Base-by-base conservation (phyloP, 2,888 invertebrate species). In the Patella pellucida region DNA sequence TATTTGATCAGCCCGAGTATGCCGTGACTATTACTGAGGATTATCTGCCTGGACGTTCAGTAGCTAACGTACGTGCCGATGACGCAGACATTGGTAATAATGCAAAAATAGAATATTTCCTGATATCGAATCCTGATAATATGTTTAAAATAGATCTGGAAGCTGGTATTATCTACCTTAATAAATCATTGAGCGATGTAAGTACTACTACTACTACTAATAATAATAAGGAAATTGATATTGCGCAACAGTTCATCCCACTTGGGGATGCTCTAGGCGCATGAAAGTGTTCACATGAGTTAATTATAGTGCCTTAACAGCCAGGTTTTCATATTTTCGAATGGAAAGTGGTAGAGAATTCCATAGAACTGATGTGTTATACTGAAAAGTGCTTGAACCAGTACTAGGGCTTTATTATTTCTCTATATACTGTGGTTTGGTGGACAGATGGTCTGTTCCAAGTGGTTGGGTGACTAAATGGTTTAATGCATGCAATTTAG, bases 21-120 rank as follows among this genome's bases (percentile, higher is more conserved):
- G 78, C 77, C 15, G 85, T 84, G 12, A 85, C 83, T 67, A 83
- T 89, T 27, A 82, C 81, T 14, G 79, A 84, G 77, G 78, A 76
- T 52, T 76, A 73, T n/a, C 78, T 12, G 75, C 79, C 78, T 77
- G 84, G 86, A 79, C 77, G 83, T 71, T 71, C 84, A 74, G 83
- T 78, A 78, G 52, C n/a, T n/a, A 71, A 50, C n/a, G 27, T 71
- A 14, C 78, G 84, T 31, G 98, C 97, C 23, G 97, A 98, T 79
- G 97, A 97, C 68, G 97, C 97, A 90, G 97, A 97, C 92, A 98
- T 98, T 54, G 98, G 98, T 89, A 96, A 96, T 91, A 99, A 99
- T 91, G 97, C 98, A n/a, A 82, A 84, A 51, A 85, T 90, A 31
- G 76, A 82, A 41, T 90, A 90, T 80, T 80, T 80, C 52, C 74